Evolutionary conservation across 2,888 invertebrate species (phyloP).

Genomic region (Dynastes maya): DNA sequence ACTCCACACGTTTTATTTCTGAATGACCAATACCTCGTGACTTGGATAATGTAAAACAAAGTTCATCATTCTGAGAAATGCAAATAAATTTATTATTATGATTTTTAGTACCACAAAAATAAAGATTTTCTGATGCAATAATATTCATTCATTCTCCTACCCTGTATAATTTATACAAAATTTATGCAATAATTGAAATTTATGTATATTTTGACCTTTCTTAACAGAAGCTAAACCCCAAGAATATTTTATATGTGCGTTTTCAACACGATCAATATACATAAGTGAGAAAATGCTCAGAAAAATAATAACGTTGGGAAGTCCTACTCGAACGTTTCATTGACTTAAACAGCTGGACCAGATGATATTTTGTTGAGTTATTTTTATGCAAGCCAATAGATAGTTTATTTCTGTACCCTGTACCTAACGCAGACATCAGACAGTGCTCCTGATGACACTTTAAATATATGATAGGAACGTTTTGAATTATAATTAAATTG

Average conservation of each 20-base stretch:
- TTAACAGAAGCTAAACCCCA: slow-evolving; percentile 1
- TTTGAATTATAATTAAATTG: too few species aligned
- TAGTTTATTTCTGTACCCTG: neutral
- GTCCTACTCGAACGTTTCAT: neutral
- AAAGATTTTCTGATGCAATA: slow-evolving; percentile 21
- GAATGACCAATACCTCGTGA: slow-evolving; percentile 24
- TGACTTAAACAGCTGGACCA: slow-evolving; percentile 17
- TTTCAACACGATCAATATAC: neutral
- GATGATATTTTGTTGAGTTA: slow-evolving; percentile 25
- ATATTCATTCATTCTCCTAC: too few species aligned
- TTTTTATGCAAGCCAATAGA: slow-evolving; percentile 19
- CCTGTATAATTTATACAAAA: neutral
- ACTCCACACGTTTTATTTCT: slow-evolving; percentile 20
- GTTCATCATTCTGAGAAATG: neutral
- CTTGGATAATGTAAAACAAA: slow-evolving; percentile 12
- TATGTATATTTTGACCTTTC: slow-evolving; percentile 29
- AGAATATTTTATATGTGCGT: neutral
- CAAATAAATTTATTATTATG: neutral
- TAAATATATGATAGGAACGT: neutral
- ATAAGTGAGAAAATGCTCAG: too few species aligned
- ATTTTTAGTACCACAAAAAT: neutral
- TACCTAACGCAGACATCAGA: slow-evolving; percentile 19
- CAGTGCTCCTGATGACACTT: neutral
- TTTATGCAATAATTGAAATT: slow-evolving; percentile 18
- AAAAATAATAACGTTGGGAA: neutral